Conservation (phyloP, 1,140 invertebrate species). For the Hermetia illucens region DNA sequence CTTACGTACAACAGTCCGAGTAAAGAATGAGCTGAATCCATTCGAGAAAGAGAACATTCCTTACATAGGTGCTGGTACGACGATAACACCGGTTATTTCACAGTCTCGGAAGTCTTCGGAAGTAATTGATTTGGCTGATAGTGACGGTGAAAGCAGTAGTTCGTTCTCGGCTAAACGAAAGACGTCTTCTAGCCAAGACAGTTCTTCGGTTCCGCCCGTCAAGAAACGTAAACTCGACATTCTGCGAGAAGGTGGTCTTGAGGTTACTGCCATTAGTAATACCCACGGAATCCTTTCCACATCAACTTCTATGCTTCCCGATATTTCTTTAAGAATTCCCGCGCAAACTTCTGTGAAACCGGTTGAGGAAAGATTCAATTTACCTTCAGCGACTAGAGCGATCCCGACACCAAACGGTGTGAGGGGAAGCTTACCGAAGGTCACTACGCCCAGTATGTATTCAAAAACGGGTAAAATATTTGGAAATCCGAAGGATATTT, state of each 20-base stretch:
- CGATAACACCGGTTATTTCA: constrained; percentile 4
- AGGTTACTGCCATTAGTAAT: constrained; percentile 46
- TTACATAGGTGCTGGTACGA: background rate
- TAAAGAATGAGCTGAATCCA: constrained; percentile 1
- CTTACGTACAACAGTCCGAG: background rate
- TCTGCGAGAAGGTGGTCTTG: constrained; percentile 52
- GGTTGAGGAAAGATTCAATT: background rate
- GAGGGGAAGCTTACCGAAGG: background rate
- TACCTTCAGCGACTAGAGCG: background rate
- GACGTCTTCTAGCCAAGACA: background rate
- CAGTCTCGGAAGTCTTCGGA: constrained; percentile 37
- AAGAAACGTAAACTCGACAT: constrained; percentile 61
- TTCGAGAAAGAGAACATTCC: constrained; percentile 39
- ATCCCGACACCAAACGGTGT: background rate
- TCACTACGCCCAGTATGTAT: constrained; percentile 2
- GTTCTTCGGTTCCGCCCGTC: constrained; percentile 18
- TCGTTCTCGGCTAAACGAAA: constrained; percentile 19
- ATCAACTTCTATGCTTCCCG: constrained; percentile 24
- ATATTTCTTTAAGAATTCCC: constrained; percentile 13
- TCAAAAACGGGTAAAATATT: constrained; percentile 1
- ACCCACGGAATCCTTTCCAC: constrained; percentile 21
- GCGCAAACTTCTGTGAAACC: background rate
- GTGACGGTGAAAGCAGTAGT: constrained; percentile 9
- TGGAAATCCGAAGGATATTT: constrained; percentile 3
- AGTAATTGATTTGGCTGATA: constrained; percentile 42